phyloP scores from a whole-genome alignment of 2,888 invertebrate species.

The Xiphydria camelus region DNA sequence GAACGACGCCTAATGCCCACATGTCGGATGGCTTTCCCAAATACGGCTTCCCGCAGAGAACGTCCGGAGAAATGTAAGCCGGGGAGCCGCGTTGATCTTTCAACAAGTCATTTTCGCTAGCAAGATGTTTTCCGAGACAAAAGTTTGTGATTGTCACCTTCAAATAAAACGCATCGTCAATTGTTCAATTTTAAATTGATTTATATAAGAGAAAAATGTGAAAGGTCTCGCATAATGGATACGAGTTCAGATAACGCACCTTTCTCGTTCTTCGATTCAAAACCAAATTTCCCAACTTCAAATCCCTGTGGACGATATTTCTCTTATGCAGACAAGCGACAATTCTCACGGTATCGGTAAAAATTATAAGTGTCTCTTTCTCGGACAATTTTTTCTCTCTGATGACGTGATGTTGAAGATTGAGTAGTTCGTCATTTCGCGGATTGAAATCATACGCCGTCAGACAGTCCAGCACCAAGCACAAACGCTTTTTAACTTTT shows the following conservation, averaged over 20 bases:
- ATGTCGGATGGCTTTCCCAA: constrained; percentile 80
- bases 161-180: constrained; percentile 30
- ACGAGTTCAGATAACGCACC: constrained; percentile 27
- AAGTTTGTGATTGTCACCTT: constrained; percentile 74
- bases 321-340: constrained; percentile 75
- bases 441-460: constrained; percentile 69
- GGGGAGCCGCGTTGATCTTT: constrained; percentile 80
- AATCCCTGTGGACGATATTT: constrained; percentile 77
- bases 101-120: constrained; percentile 71
- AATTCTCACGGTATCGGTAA: constrained; percentile 74
- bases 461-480: constrained; percentile 75
- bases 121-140: constrained; percentile 74
- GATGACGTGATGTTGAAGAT: constrained; percentile 76
- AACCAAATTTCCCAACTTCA: constrained; percentile 78
- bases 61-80: constrained; percentile 81
- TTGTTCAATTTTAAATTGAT: background rate
- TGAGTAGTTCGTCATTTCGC: constrained; percentile 64
- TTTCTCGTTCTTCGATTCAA: constrained; percentile 69
- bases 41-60: constrained; percentile 75
- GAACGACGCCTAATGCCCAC: constrained; percentile 80
- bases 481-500: constrained; percentile 64
- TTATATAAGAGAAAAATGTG: background rate
- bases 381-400: constrained; percentile 76
- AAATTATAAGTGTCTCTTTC: constrained; percentile 73
- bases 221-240: background rate